A percentile compares a stretch with the other conserved stretches of the same genome.
Evolutionary conservation across 2,888 invertebrate genomes (phyloP).

Genomic region (Abscondita cerata): DNA sequence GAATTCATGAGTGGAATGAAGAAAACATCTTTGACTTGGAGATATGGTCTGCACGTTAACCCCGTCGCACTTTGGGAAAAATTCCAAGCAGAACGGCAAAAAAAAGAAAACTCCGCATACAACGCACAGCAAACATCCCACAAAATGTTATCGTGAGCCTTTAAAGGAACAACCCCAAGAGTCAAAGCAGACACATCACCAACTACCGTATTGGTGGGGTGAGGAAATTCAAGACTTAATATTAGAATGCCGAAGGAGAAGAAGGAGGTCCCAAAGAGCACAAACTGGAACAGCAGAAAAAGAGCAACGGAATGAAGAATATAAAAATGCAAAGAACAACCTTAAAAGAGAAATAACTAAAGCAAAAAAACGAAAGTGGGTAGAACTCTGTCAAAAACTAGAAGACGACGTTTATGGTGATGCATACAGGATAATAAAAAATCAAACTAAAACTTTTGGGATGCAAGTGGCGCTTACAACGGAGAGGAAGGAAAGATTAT

Average conservation of each 20-base stretch:
- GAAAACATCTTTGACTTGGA: no score
- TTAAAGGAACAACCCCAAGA: neutral
- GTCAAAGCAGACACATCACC: neutral
- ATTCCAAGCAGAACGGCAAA: neutral
- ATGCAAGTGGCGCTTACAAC: neutral
- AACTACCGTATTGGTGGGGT: neutral
- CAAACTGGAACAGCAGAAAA: neutral
- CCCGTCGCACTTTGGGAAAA: no score
- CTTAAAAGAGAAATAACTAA: neutral
- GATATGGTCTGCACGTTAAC: no score
- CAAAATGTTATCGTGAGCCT: neutral
- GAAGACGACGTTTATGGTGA: neutral
- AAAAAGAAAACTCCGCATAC: neutral
- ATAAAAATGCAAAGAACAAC: neutral
- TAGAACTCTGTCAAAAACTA: neutral
- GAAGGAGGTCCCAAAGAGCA: neutral
- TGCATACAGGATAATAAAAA: neutral
- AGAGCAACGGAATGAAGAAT: neutral
- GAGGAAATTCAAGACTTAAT: neutral
- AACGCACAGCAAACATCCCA: neutral
- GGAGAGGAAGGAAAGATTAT: neutral
- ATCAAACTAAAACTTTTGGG: neutral
- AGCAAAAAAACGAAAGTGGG: neutral
- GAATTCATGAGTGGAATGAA: neutral
- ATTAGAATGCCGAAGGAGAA: neutral